These are phyloP conservation scores for Stegophylla sp. DNA, from an alignment of 2,888 invertebrate species.

Conservation along the genomic window DNA sequence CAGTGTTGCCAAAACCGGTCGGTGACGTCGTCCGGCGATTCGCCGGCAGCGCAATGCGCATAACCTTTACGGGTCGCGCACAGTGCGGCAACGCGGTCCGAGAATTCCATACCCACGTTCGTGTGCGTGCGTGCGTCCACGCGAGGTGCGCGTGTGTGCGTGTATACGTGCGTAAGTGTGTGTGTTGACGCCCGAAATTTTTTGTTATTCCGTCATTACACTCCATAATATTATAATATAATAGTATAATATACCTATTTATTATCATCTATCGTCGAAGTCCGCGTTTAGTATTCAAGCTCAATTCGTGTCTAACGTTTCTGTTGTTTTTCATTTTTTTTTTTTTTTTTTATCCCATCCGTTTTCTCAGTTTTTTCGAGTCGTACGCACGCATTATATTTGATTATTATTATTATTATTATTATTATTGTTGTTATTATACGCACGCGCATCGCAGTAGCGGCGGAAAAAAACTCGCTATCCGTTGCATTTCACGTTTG, in stretches of 20 bases:
- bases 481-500: neutral
- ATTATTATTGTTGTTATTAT: too few species aligned
- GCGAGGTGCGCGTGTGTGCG: neutral
- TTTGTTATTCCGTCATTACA: constrained; percentile 47
- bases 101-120: constrained; percentile 23
- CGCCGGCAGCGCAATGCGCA: constrained; percentile 8
- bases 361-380: too few species aligned
- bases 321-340: neutral
- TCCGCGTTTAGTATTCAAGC: neutral
- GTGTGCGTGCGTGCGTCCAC: neutral
- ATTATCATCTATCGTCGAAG: too few species aligned
- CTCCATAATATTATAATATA: neutral
- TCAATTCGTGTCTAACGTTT: too few species aligned
- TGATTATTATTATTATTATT: too few species aligned
- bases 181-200: constrained; percentile 57
- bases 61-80: constrained; percentile 28
- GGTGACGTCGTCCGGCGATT: neutral
- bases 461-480: too few species aligned
- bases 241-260: too few species aligned
- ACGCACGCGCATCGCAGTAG: too few species aligned
- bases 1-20: constrained; percentile 9
- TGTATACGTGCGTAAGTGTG: neutral
- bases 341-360: neutral
- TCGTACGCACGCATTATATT: neutral
- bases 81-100: constrained; percentile 49